These are phyloP conservation scores for Eustalomyia histrio DNA, from an alignment of 2,888 invertebrate genomes.

Conservation along the genomic window DNA sequence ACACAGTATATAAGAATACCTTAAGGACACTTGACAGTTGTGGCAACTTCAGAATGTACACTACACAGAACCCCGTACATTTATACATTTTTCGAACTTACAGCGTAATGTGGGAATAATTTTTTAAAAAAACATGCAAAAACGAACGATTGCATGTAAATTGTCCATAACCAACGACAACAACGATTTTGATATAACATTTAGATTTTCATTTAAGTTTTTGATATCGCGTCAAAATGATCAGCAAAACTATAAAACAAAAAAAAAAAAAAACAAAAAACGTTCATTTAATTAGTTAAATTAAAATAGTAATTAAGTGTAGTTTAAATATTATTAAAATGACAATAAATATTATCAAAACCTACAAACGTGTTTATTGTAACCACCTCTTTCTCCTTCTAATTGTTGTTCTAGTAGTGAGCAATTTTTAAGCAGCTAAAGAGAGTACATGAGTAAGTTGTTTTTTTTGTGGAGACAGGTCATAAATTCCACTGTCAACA, in stretches of 20 bases:
- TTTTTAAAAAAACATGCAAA: slow-evolving; percentile 42
- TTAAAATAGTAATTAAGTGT: slow-evolving; percentile 61
- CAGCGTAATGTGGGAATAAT: slow-evolving; percentile 63
- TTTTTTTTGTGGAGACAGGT: too few species aligned
- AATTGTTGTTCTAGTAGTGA: neutral
- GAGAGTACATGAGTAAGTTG: neutral
- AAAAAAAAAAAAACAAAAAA: slow-evolving; percentile 43
- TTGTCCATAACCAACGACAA: slow-evolving; percentile 48
- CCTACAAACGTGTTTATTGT: slow-evolving; percentile 52
- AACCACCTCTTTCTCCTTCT: slow-evolving; percentile 44
- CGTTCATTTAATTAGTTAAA: slow-evolving; percentile 62
- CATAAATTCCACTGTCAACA: too few species aligned
- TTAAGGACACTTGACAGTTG: slow-evolving; percentile 63
- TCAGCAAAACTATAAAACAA: slow-evolving; percentile 45
- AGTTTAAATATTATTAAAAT: slow-evolving; percentile 65
- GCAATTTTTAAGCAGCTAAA: neutral
- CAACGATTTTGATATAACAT: slow-evolving; percentile 45
- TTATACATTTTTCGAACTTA: slow-evolving; percentile 4
- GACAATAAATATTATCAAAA: slow-evolving; percentile 60
- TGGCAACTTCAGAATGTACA: slow-evolving; percentile 46
- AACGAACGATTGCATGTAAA: slow-evolving; percentile 56
- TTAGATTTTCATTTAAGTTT: slow-evolving; percentile 63
- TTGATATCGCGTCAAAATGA: slow-evolving; percentile 47
- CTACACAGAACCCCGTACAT: slow-evolving; percentile 11
- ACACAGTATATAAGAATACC: slow-evolving; percentile 30